Evolutionary conservation across 2,888 invertebrate species (phyloP).

Genomic region (Netelia fuscicornis): DNA sequence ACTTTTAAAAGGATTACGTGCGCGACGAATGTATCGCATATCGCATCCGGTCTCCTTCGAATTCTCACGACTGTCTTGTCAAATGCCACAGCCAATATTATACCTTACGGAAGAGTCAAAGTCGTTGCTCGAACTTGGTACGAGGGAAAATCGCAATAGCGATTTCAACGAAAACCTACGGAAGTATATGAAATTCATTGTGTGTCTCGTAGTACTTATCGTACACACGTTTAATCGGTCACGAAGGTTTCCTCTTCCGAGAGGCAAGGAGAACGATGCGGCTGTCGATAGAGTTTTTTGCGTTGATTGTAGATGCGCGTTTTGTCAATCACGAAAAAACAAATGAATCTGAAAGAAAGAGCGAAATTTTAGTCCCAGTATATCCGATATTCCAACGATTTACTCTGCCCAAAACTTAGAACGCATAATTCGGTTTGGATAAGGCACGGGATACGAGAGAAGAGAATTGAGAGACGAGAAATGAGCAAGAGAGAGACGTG

Average conservation of each 20-base stretch:
- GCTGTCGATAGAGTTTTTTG: constrained; percentile 30
- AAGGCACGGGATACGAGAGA: constrained; percentile 25
- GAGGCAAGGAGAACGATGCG: constrained; percentile 24
- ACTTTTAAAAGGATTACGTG: constrained; percentile 44
- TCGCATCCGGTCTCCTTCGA: constrained; percentile 46
- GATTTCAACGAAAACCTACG: not conserved
- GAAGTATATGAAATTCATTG: constrained; percentile 14
- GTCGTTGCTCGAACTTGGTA: not conserved
- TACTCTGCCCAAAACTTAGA: constrained; percentile 72
- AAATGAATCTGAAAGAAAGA: constrained; percentile 12
- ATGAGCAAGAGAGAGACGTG: constrained; percentile 35
- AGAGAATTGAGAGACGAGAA: constrained; percentile 38
- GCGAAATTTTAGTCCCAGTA: not conserved
- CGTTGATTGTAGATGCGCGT: constrained; percentile 33
- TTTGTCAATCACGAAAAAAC: constrained; percentile 36
- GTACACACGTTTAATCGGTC: constrained; percentile 31
- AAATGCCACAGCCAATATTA: not conserved
- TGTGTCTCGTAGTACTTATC: constrained; percentile 51
- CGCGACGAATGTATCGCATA: constrained; percentile 37
- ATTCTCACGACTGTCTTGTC: not conserved
- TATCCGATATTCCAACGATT: constrained; percentile 66
- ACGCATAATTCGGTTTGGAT: constrained; percentile 66
- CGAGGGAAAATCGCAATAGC: not conserved
- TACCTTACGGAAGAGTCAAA: not conserved
- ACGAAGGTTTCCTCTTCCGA: constrained; percentile 12